Evolutionary conservation across 2,113 vertebrate species (phyloP).

Genomic region (Marmota flaviventris): DNA sequence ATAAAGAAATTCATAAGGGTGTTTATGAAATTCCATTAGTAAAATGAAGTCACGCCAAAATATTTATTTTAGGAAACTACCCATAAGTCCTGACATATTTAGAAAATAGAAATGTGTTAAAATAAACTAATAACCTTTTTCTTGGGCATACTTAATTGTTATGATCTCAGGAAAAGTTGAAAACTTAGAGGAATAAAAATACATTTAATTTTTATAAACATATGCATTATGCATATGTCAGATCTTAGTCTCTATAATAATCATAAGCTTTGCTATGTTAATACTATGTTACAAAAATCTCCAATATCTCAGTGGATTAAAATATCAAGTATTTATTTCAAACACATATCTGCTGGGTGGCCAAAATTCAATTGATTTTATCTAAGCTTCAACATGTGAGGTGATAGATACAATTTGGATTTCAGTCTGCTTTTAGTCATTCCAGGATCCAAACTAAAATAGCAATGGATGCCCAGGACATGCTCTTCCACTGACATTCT

Average conservation of each 20-base stretch:
- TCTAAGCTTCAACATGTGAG: neutral
- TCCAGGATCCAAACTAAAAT: neutral
- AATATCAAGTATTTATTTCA: neutral
- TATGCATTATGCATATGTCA: neutral
- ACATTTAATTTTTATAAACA: neutral
- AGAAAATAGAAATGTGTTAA: neutral
- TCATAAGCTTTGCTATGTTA: neutral
- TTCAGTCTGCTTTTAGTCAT: neutral
- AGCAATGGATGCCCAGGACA: neutral
- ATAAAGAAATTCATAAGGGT: neutral
- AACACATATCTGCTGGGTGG: neutral
- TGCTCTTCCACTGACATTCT: neutral
- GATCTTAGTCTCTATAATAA: neutral
- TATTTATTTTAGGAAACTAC: constrained; percentile 20
- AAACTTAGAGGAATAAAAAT: neutral
- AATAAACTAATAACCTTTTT: neutral
- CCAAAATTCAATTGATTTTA: neutral
- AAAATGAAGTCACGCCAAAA: neutral
- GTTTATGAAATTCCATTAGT: neutral
- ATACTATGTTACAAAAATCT: neutral
- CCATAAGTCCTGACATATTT: neutral
- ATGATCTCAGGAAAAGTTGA: neutral
- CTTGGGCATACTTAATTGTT: neutral
- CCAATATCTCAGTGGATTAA: neutral
- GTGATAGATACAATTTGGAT: neutral